phyloP scores from a whole-genome alignment of 1,140 invertebrate genomes.

The Musca domestica region DNA sequence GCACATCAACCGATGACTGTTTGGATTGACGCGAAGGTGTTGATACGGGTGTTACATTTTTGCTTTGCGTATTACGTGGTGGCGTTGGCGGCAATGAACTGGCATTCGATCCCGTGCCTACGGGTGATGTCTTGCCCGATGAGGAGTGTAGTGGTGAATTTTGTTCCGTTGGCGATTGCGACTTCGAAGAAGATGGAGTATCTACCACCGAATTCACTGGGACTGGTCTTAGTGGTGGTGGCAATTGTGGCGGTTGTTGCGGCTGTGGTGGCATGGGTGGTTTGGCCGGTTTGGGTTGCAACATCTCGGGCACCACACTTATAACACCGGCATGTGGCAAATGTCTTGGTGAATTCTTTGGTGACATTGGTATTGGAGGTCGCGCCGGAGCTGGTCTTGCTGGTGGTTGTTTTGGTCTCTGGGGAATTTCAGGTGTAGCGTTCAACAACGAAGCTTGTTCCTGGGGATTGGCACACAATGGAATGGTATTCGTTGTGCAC shows the following conservation, averaged over 20 bases:
- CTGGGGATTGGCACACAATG: slow-evolving; percentile 61
- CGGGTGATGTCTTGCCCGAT: slow-evolving; percentile 42
- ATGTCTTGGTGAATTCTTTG: slow-evolving; percentile 53
- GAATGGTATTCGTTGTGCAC: slow-evolving; percentile 78
- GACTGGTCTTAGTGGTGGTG: slow-evolving; percentile 55
- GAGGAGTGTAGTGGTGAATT: slow-evolving; percentile 37
- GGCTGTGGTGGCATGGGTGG: slow-evolving; percentile 57
- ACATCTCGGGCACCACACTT: slow-evolving; percentile 42
- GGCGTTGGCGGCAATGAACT: slow-evolving; percentile 42
- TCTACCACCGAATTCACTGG: slow-evolving; percentile 54
- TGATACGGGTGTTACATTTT: slow-evolving; percentile 40
- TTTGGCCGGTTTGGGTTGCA: slow-evolving; percentile 46
- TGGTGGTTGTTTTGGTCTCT: slow-evolving; percentile 61
- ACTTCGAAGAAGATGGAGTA: slow-evolving; percentile 52
- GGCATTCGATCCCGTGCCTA: slow-evolving; percentile 19
- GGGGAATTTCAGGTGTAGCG: slow-evolving; percentile 55
- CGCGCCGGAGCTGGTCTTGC: slow-evolving; percentile 56
- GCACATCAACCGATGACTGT: slow-evolving; percentile 29
- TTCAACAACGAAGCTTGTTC: slow-evolving; percentile 42
- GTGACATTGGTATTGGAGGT: slow-evolving; percentile 59
- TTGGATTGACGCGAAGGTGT: slow-evolving; percentile 43
- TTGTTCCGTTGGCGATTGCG: slow-evolving; percentile 42
- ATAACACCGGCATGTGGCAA: slow-evolving; percentile 50
- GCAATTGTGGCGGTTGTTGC: slow-evolving; percentile 55
- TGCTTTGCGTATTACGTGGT: slow-evolving; percentile 44